Evolutionary conservation across 2,113 vertebrate genomes (phyloP).

Genomic region (Pseudorhombus dupliciocellatus): DNA sequence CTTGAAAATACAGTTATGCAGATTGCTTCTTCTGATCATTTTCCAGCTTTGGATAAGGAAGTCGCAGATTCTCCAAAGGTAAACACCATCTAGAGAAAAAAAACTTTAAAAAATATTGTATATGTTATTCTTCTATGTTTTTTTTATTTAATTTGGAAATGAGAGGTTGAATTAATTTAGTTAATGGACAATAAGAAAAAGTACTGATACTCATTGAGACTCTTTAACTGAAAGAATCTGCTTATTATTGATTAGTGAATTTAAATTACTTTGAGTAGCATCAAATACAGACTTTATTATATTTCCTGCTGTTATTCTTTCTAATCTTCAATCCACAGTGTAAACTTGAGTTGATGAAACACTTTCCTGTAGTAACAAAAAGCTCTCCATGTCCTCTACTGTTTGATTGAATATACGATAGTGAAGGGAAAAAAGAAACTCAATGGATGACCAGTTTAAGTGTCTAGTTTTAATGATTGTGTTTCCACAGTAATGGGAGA

Average conservation of each 20-base stretch:
- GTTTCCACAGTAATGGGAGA: constrained; percentile 71
- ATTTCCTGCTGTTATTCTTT: not conserved
- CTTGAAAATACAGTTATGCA: constrained; percentile 70
- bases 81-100: constrained; percentile 22
- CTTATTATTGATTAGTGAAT: not conserved
- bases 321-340: not conserved
- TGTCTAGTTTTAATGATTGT: not conserved
- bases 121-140: not conserved
- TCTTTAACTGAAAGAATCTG: not conserved
- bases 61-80: constrained; percentile 59
- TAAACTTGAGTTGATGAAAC: not conserved
- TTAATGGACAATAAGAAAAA: not conserved
- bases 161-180: not conserved
- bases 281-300: not conserved
- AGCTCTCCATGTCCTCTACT: not conserved
- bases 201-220: not conserved
- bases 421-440: too few relatives aligned
- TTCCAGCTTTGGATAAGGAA: constrained; percentile 58
- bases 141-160: not conserved
- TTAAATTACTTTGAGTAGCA: too few relatives aligned
- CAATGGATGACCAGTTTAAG: too few relatives aligned
- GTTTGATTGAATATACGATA: not conserved
- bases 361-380: not conserved
- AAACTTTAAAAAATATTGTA: not conserved
- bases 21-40: constrained; percentile 53